Base-by-base conservation (phyloP, 1,140 invertebrate genomes). In the Drosophila rhopaloa region DNA sequence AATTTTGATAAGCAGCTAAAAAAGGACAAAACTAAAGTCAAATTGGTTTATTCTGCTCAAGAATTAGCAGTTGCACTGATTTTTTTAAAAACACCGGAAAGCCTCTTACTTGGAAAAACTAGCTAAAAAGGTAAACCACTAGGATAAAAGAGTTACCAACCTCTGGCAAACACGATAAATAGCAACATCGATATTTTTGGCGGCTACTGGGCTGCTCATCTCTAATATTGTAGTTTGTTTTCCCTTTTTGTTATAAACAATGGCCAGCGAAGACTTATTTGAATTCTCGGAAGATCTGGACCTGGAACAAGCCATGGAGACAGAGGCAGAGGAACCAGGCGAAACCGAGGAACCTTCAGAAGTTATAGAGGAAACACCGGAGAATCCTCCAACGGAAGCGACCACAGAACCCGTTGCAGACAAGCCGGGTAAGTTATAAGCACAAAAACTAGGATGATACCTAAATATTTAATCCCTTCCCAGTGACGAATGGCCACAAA, bases 241-340 rank as follows among this genome's bases (percentile, higher is more conserved):
- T 53, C 55, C 8, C 32, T 19, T 35, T 24, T 53, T 74, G 41
- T 41, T 13, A 32, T 51, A 50, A 59, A 56, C 27, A 54, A 88
- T 86, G 83, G 83, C 83, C 10, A 86, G 83, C 46, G 84, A 88
- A n/a, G 80, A 88, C 46, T 46, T 88, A 19, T 88, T 88, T 53
- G 84, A 89, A 9, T 74, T 63, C 38, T 74, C 79, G 3, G 84
- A 89, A 16, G 76, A 77, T 1, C 11, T 73, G 40, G 76, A 66
- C 0, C 66, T 55, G 1, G 66, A 65, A 10, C 46, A 57, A n/a
- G 37, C 32, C 10, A 77, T 77, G 56, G 58, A 62, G 8, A 54
- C 57, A 8, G 44, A 58, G 5, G 38, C 32, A n/a, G 37, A 4
- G 10, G 72, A 77, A 0, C 16, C 56, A 38, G 24, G 1, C 13